Conservation (phyloP, 2,113 vertebrate species). For the Anseranas semipalmata region DNA sequence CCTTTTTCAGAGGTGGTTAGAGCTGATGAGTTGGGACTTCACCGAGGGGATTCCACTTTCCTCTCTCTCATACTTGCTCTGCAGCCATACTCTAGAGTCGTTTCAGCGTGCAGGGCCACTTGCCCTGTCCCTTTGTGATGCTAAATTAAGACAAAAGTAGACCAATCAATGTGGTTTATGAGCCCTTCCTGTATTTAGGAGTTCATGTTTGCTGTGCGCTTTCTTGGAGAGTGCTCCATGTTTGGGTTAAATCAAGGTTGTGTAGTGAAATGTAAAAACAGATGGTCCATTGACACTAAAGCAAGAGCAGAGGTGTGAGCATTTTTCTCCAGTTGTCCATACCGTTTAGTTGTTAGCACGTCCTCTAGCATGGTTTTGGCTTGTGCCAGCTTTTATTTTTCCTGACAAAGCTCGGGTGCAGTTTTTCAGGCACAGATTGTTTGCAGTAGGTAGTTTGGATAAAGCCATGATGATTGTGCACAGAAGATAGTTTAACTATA, state of each 20-base stretch:
- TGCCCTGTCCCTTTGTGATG: neutral
- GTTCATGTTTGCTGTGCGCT: neutral
- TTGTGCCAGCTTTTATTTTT: neutral
- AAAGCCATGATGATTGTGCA: neutral
- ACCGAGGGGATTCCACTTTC: neutral
- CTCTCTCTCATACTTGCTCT: neutral
- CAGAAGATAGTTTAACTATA: neutral
- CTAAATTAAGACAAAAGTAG: neutral
- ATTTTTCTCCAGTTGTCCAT: neutral
- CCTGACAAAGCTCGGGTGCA: neutral
- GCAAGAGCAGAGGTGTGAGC: neutral
- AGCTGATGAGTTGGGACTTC: neutral
- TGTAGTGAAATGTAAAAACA: neutral
- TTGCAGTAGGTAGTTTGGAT: neutral
- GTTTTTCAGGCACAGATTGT: neutral
- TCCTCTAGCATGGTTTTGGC: neutral
- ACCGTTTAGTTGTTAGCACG: neutral
- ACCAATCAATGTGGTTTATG: accelerated
- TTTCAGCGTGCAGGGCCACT: neutral
- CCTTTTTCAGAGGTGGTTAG: neutral
- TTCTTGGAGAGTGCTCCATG: accelerated
- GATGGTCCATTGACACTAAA: neutral
- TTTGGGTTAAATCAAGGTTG: neutral
- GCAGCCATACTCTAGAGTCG: neutral
- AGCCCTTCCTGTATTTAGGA: neutral